phyloP scores from a whole-genome alignment of 2,797 vertebrate species.

The Diglossa cyanea region DNA sequence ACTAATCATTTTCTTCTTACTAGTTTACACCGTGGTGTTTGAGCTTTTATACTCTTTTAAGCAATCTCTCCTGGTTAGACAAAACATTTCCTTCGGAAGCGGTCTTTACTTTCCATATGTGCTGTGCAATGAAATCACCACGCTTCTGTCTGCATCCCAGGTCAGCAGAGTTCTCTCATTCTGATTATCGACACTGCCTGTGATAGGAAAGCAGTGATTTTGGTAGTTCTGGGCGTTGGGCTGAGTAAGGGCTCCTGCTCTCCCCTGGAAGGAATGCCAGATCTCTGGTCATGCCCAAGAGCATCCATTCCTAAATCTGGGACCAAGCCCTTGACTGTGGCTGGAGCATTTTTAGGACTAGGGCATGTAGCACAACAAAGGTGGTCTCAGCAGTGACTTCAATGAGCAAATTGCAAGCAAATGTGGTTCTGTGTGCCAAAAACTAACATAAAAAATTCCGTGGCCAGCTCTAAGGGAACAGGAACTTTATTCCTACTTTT shows the following conservation, averaged over 20 bases:
- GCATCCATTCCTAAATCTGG: not conserved
- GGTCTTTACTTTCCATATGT: not conserved
- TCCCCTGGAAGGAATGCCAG: constrained; percentile 12
- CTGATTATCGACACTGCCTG: not conserved
- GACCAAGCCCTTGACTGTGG: not conserved
- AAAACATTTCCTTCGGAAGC: not conserved
- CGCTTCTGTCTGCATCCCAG: not conserved
- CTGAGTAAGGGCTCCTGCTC: not conserved
- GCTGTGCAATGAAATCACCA: not conserved
- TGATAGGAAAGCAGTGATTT: not conserved
- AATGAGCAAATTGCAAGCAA: not conserved
- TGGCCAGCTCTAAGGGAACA: not conserved
- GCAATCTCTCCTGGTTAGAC: not conserved
- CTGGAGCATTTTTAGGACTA: not conserved
- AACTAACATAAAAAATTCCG: not conserved
- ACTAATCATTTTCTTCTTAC: not conserved
- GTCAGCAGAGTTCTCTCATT: not conserved
- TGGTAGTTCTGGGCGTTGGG: not conserved
- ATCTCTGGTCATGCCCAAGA: not conserved
- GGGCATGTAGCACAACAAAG: accelerated
- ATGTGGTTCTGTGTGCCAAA: not conserved
- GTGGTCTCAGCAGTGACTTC: not conserved
- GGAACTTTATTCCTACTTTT: not conserved
- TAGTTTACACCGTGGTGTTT: not conserved
- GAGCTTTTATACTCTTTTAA: not conserved